These are phyloP conservation scores for Miichthys miiuy DNA, from an alignment of 2,797 vertebrate genomes.

Conservation along the genomic window DNA sequence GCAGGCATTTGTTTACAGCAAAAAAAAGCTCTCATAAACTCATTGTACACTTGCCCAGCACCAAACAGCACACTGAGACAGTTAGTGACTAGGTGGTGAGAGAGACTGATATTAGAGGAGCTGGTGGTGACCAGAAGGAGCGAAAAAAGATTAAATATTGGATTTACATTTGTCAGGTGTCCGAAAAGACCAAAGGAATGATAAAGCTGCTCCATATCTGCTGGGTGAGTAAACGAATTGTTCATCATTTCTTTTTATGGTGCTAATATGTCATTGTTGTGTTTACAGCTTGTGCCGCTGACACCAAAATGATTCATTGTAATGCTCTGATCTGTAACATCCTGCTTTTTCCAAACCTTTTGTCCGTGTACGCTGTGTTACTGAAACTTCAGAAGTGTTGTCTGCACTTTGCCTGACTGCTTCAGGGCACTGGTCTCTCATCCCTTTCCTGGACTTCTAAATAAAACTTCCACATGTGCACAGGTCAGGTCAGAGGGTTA, in stretches of 20 bases:
- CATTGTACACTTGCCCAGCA: neutral
- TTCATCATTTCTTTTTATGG: neutral
- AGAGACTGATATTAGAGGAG: neutral
- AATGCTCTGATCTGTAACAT: conserved; percentile 2
- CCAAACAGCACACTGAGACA: neutral
- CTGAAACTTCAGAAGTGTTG: neutral
- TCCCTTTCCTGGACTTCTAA: conserved; percentile 78
- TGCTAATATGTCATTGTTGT: neutral
- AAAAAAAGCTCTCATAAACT: too few species aligned
- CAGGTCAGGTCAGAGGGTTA: conserved; percentile 60
- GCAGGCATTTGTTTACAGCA: too few species aligned
- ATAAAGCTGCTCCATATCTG: neutral
- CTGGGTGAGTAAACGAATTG: neutral
- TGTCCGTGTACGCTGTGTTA: neutral
- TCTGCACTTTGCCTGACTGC: neutral
- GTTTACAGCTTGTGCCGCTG: neutral
- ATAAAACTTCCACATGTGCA: conserved; percentile 58
- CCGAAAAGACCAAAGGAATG: neutral
- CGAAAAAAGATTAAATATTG: neutral
- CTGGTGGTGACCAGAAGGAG: neutral
- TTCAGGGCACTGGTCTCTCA: conserved; percentile 61
- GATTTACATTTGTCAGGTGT: neutral
- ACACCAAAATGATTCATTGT: too few species aligned
- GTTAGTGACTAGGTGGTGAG: neutral
- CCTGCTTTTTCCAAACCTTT: neutral